Evolutionary conservation across 2,888 invertebrate species (phyloP), one percentile per base, ranked within the genome.

Genomic region (Dicyrtoma fusca): DNA sequence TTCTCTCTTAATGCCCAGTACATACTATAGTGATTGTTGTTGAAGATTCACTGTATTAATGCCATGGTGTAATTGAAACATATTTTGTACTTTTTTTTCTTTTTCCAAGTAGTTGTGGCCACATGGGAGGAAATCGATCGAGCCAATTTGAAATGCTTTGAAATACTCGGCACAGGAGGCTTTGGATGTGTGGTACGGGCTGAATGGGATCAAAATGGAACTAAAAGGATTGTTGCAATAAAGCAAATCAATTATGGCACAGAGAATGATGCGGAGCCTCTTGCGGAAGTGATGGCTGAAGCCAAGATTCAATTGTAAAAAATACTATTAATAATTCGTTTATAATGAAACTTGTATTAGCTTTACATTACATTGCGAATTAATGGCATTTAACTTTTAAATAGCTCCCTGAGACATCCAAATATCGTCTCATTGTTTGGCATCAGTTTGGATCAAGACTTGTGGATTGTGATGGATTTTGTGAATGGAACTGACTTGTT

Each of bases 401-500:
- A 19, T 19, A 69, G 69, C 47, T 53, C 51, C n/a, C 21, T 69
- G 17, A 21, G 44, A 21, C 69, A 69, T 42, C 69, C 69, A 6
- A 69, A 69, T 21, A 59, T 69, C 44, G 59, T 69, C 19, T 19
- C 26, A 1, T 21, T 69, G 1, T 59, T 25, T 23, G 69, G 69
- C 23, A 59, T 44, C 57, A 69, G 69, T 19, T 69, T 19, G 23
- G 21, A 19, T 2, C 53, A 47, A 21, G 69, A 69, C 57, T 59
- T 69, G 19, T 69, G 69, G 69, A 59, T 69, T 17, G 44, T 69
- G 3, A 69, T 69, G 69, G 55, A 69, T 11, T 59, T 69, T n/a
- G 53, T 69, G 14, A 17, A 69, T 8, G 69, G 69, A 11, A 53
- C 25, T 5, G 69, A 69, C 34, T 34, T 69, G 11, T 19, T 19